These are phyloP conservation scores for Lacerta viridis DNA, from an alignment of 2,797 vertebrate species.

Conservation along the genomic window DNA sequence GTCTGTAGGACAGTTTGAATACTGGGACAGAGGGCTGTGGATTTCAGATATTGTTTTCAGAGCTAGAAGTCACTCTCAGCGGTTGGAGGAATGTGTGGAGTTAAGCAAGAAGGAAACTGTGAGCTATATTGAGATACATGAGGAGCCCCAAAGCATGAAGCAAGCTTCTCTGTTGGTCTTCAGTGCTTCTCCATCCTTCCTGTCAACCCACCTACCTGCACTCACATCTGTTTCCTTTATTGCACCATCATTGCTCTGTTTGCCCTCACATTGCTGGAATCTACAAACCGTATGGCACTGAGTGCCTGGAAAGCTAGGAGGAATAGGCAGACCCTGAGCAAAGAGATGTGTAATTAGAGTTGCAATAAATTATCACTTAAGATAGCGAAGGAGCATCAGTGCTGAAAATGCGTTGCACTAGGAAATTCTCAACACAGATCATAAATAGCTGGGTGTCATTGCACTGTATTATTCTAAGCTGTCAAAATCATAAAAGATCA, in stretches of 20 bases:
- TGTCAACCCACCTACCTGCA: not conserved
- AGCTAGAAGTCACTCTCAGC: not conserved
- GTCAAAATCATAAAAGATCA: not conserved
- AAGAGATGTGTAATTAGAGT: not conserved
- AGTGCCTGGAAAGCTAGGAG: not conserved
- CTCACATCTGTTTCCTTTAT: not conserved
- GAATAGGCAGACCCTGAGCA: not conserved
- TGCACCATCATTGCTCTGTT: not conserved
- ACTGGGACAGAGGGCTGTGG: not conserved
- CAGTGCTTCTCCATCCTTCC: not conserved
- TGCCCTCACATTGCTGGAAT: not conserved
- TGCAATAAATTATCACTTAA: not conserved
- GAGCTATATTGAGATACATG: not conserved
- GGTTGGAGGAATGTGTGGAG: not conserved
- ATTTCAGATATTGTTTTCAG: not conserved
- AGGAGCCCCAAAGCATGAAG: not conserved
- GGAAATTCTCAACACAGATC: not conserved
- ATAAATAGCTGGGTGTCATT: too few relatives aligned
- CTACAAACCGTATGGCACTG: not conserved
- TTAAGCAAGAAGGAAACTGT: not conserved
- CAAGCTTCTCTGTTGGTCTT: not conserved
- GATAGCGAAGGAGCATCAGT: not conserved
- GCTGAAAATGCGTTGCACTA: conserved; percentile 2
- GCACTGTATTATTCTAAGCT: not conserved
- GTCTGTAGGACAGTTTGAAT: not conserved